Conservation (phyloP, 2,113 vertebrate genomes). For the Scopus umbretta region DNA sequence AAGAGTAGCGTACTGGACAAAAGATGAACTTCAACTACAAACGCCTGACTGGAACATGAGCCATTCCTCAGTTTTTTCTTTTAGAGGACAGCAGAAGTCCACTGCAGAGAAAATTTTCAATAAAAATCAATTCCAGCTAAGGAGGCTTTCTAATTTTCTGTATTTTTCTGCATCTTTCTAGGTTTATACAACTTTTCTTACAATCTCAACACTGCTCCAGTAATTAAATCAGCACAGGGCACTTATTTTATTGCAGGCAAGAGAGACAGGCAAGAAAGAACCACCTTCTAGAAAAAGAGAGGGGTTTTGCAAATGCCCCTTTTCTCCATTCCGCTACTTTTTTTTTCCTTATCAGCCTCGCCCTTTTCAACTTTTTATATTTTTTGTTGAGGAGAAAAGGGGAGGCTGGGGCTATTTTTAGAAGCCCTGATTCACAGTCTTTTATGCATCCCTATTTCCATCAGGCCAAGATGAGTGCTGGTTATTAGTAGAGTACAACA, state of each 20-base stretch:
- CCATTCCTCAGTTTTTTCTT: neutral
- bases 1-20: neutral
- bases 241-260: neutral
- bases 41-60: neutral
- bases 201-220: neutral
- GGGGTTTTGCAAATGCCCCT: neutral
- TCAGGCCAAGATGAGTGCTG: neutral
- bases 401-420: neutral
- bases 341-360: neutral
- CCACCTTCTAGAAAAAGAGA: neutral
- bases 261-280: neutral
- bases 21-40: neutral
- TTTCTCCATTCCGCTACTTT: neutral
- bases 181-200: neutral
- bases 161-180: neutral
- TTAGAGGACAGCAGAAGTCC: neutral
- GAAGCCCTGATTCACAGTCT: conserved; percentile 9
- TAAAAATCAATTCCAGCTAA: neutral
- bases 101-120: neutral
- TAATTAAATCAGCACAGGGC: neutral
- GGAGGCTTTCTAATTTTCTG: neutral
- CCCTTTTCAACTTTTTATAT: neutral
- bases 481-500: neutral
- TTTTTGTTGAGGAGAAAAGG: neutral
- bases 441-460: neutral